Base-by-base conservation (phyloP, 2,797 vertebrate species). In the Gallirallus australis region DNA sequence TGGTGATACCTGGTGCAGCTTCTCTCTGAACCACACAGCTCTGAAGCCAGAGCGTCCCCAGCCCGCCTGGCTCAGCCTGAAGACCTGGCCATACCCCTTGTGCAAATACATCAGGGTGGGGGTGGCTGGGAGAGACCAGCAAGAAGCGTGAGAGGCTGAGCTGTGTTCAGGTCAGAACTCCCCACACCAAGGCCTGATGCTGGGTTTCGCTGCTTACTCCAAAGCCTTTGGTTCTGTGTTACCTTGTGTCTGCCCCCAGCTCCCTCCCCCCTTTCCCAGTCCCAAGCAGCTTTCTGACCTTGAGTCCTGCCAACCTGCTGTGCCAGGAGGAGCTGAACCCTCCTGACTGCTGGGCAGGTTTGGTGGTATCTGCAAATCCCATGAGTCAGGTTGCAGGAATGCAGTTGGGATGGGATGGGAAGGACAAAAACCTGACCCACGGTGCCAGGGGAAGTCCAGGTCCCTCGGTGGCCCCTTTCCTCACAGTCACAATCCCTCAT, bases 331-430 rank as follows among this genome's bases (percentile, higher is more conserved):
- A 50, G 53, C 85, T 10, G 72, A 90, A 72, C 54, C 72, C 63
- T 76, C 12, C 39, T 2, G 12, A n/a, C 15, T 39, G 59, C 79
- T 37, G 86, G 52, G 76, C 79, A 85, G 88, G 82, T 1, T 48
- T 10, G 82, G 94, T 69, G 70, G 75, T 91, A 73, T 82, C 86
- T 89, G 88, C 76, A 90, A 72, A 60, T 20, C 14, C 14, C 7
- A 6, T 91, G 93, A 94, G 25, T 93, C 86, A 94, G 59, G 17
- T 2, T 31, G 52, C 72, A 83, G 93, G 89, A 95, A 94, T 83
- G 89, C 64, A 63, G 76, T 23, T 5, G 2, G 69, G 61, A 91
- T 52, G 37, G 75, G 35, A 75, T 42, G 90, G 66, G 56, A 84
- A 75, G 85, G 82, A 75, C 75, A 83, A n/a, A 52, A 50, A n/a